A percentile compares a stretch with the other conserved stretches of the same genome.
phyloP scores from a whole-genome alignment of 2,113 vertebrate species.

The Okapia johnstoni region DNA sequence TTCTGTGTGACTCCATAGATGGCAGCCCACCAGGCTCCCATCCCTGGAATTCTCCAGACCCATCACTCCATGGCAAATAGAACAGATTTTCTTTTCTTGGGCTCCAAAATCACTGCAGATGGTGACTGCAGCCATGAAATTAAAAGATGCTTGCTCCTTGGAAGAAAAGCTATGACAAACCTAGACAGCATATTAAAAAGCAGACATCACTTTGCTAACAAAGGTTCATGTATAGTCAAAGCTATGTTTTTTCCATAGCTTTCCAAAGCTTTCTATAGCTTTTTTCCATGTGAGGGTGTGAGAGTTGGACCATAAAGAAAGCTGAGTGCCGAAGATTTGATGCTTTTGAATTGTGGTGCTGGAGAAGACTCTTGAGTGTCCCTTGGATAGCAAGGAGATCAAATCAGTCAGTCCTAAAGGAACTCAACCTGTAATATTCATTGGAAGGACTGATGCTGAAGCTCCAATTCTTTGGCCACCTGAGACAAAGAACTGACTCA shows the following conservation, averaged over 20 bases:
- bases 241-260: background rate
- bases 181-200: background rate
- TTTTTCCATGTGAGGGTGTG: background rate
- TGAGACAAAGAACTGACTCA: background rate
- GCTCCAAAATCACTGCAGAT: background rate
- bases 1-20: no score
- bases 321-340: background rate
- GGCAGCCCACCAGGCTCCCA: no score
- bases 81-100: background rate
- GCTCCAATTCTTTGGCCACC: background rate
- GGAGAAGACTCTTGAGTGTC: background rate
- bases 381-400: background rate
- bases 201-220: background rate
- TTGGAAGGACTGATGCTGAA: background rate
- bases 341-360: background rate
- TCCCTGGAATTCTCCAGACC: no score
- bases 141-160: background rate
- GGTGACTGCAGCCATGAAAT: background rate
- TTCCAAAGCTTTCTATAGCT: no score
- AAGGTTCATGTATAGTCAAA: background rate
- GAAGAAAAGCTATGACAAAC: background rate
- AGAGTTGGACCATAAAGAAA: background rate
- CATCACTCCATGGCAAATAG: background rate
- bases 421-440: background rate
- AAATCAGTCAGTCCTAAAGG: background rate